These are phyloP conservation scores for Stegana nigrithorax DNA, from an alignment of 2,888 invertebrate species.

Conservation along the genomic window DNA sequence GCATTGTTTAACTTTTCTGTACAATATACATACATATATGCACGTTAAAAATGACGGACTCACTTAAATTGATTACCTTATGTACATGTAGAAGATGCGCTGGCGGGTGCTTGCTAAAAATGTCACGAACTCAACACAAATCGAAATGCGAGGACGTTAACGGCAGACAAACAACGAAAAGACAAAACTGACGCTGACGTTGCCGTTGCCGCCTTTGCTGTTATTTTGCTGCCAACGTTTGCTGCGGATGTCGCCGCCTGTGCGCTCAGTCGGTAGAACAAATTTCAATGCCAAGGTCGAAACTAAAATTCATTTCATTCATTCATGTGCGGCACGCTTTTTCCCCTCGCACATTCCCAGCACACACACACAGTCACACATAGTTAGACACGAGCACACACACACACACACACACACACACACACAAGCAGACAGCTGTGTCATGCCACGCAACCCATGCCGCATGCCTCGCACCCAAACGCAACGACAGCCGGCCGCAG, in stretches of 20 bases:
- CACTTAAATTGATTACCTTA: too few species aligned
- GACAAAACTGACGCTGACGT: not conserved
- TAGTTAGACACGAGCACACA: too few species aligned
- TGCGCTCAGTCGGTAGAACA: not conserved
- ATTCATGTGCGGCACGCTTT: constrained; percentile 4
- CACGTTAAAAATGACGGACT: too few species aligned
- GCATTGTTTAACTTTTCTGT: too few species aligned
- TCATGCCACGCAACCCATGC: too few species aligned
- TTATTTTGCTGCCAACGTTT: not conserved
- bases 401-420: too few species aligned
- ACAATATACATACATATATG: too few species aligned
- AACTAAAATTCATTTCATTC: constrained; percentile 16
- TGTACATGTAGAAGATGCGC: too few species aligned
- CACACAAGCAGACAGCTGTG: too few species aligned
- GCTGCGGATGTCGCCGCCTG: not conserved
- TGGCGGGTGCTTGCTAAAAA: too few species aligned
- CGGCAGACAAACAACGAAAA: not conserved
- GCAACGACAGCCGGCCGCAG: not conserved
- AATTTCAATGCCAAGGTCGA: constrained; percentile 24
- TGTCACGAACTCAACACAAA: not conserved
- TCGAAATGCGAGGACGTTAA: not conserved
- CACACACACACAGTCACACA: too few species aligned
- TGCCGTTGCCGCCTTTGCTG: not conserved
- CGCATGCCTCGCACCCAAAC: not conserved
- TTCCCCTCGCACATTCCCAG: constrained; percentile 1